Conservation (phyloP, 2,797 vertebrate genomes). For the Lycodopsis pacificus region DNA sequence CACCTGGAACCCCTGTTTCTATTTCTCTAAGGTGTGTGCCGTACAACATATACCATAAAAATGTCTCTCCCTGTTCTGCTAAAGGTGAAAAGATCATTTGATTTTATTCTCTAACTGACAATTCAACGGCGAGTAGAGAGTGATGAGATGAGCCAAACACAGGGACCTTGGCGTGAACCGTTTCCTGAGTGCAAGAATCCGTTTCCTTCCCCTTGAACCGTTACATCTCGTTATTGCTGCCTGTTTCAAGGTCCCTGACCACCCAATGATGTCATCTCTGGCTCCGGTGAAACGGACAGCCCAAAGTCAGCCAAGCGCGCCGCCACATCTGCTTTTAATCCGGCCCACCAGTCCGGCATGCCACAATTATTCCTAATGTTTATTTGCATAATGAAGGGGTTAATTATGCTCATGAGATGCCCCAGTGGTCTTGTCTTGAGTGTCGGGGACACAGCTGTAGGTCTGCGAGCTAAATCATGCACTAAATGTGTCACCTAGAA, state of each 20-base stretch:
- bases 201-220: slow-evolving; percentile 43
- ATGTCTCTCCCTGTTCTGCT: not conserved
- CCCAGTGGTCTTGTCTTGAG: slow-evolving; percentile 83
- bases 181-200: slow-evolving; percentile 23
- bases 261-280: slow-evolving; percentile 71
- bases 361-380: slow-evolving; percentile 76
- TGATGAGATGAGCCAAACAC: slow-evolving; percentile 24
- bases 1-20: not conserved
- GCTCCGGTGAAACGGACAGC: slow-evolving; percentile 61
- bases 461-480: slow-evolving; percentile 87
- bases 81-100: slow-evolving; percentile 16
- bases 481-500: slow-evolving; percentile 85
- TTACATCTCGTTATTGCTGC: slow-evolving; percentile 43
- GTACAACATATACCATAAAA: not conserved
- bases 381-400: slow-evolving; percentile 87
- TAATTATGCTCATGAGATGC: slow-evolving; percentile 84
- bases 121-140: not conserved
- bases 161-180: slow-evolving; percentile 1
- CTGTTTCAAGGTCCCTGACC: slow-evolving; percentile 60
- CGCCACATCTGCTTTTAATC: slow-evolving; percentile 77
- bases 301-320: slow-evolving; percentile 71
- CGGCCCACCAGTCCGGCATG: slow-evolving; percentile 40
- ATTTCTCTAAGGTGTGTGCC: not conserved
- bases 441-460: slow-evolving; percentile 85
- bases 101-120: slow-evolving; percentile 16